Percentiles rank a stretch among this genome's conserved stretches.
phyloP scores from a whole-genome alignment of 1,140 invertebrate species.

The Cydia pomonella region DNA sequence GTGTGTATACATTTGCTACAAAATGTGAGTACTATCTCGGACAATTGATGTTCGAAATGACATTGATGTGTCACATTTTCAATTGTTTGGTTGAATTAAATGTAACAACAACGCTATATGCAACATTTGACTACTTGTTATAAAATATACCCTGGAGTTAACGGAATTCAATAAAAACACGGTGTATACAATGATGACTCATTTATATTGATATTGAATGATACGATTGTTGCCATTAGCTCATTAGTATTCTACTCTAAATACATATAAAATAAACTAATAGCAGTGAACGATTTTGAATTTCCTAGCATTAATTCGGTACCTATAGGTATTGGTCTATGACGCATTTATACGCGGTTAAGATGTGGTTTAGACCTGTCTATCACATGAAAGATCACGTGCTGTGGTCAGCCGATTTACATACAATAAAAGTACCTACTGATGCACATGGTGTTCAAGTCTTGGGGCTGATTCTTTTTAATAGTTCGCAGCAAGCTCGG shows the following conservation, averaged over 20 bases:
- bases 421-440: not conserved
- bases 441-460: not conserved
- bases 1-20: no score
- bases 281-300: not conserved
- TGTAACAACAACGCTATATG: no score
- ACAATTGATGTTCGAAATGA: no score
- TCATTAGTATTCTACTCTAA: not conserved
- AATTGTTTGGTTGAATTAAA: no score
- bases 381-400: not conserved
- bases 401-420: not conserved
- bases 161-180: no score
- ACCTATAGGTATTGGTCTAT: not conserved
- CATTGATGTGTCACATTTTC: no score
- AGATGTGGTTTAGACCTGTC: not conserved
- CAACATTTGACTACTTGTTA: no score
- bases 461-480: no score
- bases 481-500: no score
- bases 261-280: not conserved
- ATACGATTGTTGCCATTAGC: not conserved
- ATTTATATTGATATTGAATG: not conserved
- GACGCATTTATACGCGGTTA: not conserved
- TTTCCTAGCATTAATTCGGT: not conserved
- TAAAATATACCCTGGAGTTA: no score
- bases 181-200: no score
- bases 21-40: no score